Evolutionary conservation across 2,113 vertebrate species (phyloP).

Genomic region (Turdus rufiventris): DNA sequence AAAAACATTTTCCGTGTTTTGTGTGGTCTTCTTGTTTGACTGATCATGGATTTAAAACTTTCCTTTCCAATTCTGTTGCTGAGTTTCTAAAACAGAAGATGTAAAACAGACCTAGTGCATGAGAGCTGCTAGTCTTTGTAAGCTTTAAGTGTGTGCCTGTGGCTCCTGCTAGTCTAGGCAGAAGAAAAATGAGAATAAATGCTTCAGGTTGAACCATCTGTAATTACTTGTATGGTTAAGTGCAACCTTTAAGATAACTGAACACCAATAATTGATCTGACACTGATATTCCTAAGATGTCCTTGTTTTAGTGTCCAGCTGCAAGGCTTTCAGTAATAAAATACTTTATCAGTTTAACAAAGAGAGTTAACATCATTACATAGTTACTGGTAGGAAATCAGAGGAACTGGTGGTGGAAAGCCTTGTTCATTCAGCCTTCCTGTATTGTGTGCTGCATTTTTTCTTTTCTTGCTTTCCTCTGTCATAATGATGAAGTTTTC

Average conservation of each 20-base stretch:
- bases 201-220: neutral
- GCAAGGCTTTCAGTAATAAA: neutral
- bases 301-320: neutral
- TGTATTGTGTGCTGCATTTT: neutral
- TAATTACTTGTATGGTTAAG: neutral
- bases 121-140: neutral
- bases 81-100: neutral
- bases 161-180: neutral
- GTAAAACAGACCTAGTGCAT: conserved; percentile 9
- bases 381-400: neutral
- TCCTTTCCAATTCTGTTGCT: neutral
- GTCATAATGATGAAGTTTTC: neutral
- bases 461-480: neutral
- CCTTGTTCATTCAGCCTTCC: neutral
- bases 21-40: conserved; percentile 28
- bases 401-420: neutral
- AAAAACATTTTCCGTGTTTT: conserved; percentile 12
- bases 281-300: neutral
- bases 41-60: neutral
- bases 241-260: neutral
- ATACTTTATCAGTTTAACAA: neutral
- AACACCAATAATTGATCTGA: neutral
- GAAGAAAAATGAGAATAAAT: neutral
- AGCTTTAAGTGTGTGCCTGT: neutral
- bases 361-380: neutral